Base-by-base conservation (phyloP, 2,113 vertebrate genomes). In the Oreochromis spilurus region DNA sequence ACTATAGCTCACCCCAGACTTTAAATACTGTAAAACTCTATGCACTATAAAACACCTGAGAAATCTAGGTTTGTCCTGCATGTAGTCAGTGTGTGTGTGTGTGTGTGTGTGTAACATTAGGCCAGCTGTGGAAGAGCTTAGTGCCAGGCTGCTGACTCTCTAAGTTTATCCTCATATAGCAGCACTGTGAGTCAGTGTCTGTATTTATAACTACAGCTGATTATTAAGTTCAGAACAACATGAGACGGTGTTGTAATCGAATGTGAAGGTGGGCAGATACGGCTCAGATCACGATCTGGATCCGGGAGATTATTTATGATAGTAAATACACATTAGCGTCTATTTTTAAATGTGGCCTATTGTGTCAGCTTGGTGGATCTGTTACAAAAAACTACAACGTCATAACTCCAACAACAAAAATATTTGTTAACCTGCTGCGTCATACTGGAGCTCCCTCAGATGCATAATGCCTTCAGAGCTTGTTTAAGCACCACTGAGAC, bases 261-360 rank as follows among this genome's bases (percentile, higher is more conserved):
- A 89, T 45, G 57, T 84, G 75, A 82, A 87, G 62, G 19, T 8
- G 10, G 58, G 80, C 79, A 34, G 81, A 72, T 40, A 34, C 21
- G n/a, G 54, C 82, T 84, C 83, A 67, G 52, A 82, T 86, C 58
- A 40, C 57, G 8, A 82, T 58, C 75, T 57, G 80, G 84, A 88
- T 88, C 78, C 55, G 26, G 67, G 67, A 38, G 83, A 83, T 86
- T 84, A 87, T 84, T 89, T 43, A 77, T 87, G 29, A 79, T 67
- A 53, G 89, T 90, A 86, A 91, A 85, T 90, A 85, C 62, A 90
- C 70, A 88, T 91, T 75, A 78, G 38, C 10, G 19, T 86, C 90
- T 93, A 87, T 91, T 89, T 92, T 87, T 87, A 91, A 81, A 79
- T 58, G 16, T 19, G n/a, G 43, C 45, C n/a, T 82, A 67, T 78